These are phyloP conservation scores for Chrysopa pallens DNA, from an alignment of 1,140 invertebrate species.

Conservation along the genomic window DNA sequence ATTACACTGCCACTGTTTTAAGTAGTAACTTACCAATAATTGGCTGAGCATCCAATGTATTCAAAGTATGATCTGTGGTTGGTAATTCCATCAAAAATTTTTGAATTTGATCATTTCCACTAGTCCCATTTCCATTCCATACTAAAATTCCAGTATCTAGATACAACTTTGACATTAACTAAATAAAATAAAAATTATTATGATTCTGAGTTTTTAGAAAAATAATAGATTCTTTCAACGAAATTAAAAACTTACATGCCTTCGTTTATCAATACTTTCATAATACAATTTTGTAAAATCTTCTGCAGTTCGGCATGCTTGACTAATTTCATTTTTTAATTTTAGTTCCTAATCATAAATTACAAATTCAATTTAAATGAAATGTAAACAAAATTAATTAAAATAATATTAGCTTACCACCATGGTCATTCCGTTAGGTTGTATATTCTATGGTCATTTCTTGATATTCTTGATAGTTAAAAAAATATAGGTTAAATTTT, in stretches of 20 bases:
- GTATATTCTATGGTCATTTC: too few species aligned
- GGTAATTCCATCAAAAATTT: constrained; percentile 62
- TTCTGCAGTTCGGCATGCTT: constrained; percentile 55
- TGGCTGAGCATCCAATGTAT: constrained; percentile 61
- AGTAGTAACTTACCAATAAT: constrained; percentile 40
- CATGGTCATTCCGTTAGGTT: too few species aligned
- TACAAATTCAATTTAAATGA: too few species aligned
- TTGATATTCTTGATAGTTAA: too few species aligned
- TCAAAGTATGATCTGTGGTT: constrained; percentile 44
- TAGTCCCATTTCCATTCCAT: constrained; percentile 71
- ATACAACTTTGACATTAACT: constrained; percentile 60
- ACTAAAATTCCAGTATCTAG: constrained; percentile 57
- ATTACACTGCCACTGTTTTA: too few species aligned
- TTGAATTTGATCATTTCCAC: constrained; percentile 54
- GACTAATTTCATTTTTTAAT: constrained; percentile 38
- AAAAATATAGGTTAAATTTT: too few species aligned
- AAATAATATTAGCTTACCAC: too few species aligned
- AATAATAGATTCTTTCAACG: not conserved
- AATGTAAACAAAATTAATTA: too few species aligned
- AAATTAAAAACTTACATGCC: constrained; percentile 42
- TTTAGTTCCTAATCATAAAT: too few species aligned
- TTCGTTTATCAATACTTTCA: constrained; percentile 58
- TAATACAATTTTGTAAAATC: constrained; percentile 71
- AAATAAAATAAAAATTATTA: constrained; percentile 13
- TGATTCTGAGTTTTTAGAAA: constrained; percentile 1